Percentiles rank a stretch among this genome's conserved stretches.
phyloP scores from a whole-genome alignment of 2,888 invertebrate genomes.

The Hemicrepidius hirtus region DNA sequence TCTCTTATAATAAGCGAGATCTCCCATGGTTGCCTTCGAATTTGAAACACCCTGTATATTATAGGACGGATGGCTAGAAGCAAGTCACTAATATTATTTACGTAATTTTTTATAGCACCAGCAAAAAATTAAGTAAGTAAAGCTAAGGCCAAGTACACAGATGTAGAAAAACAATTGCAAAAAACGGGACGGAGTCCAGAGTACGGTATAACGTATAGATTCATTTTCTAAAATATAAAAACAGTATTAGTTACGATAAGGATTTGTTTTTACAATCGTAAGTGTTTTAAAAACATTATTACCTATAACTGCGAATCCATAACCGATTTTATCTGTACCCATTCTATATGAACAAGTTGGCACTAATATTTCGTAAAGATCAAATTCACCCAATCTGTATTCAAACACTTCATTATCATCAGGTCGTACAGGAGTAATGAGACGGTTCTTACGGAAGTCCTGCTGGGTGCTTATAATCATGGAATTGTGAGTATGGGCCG shows the following conservation, averaged over 20 bases:
- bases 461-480: conserved; percentile 74
- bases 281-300: conserved; percentile 61
- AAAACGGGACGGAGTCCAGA: conserved; percentile 86
- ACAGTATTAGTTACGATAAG: no score
- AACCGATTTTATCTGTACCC: conserved; percentile 92
- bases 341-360: conserved; percentile 98
- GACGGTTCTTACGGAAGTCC: conserved; percentile 63
- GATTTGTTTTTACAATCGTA: no score
- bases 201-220: conserved; percentile 80
- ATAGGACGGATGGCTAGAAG: no score
- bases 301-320: conserved; percentile 89
- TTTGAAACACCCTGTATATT: no score
- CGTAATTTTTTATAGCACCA: conserved; percentile 44
- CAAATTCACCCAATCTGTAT: conserved; percentile 71
- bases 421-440: conserved; percentile 64
- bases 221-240: conserved; percentile 73
- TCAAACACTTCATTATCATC: conserved; percentile 70
- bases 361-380: conserved; percentile 85
- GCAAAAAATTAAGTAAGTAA: conserved; percentile 55
- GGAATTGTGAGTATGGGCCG: conserved; percentile 82
- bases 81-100: no score
- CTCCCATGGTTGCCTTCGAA: no score
- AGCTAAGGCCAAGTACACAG: conserved; percentile 65
- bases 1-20: no score
- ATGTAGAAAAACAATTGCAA: conserved; percentile 77